phyloP scores from a whole-genome alignment of 64 coral and sea anemone species.

The Actinia equina region DNA sequence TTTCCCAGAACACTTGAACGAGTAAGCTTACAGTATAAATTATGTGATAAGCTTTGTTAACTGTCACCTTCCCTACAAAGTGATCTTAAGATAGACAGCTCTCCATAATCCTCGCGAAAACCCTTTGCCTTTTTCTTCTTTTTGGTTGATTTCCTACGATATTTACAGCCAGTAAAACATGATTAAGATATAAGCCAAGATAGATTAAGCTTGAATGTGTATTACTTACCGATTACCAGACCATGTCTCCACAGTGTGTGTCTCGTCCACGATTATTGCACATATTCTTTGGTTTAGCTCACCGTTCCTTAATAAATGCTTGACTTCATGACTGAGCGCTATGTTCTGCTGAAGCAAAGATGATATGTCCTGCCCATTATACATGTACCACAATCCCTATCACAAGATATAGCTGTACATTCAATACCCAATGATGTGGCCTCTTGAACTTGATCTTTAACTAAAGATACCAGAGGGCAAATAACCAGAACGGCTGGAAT shows the following conservation, averaged over 20 bases:
- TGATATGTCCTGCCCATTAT: too few species aligned
- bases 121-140: neutral
- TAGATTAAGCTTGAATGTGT: neutral
- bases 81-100: slow-evolving; percentile 26
- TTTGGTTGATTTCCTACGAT: neutral
- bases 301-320: too few species aligned
- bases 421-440: neutral
- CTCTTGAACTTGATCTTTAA: slow-evolving; percentile 19
- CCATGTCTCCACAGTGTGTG: slow-evolving; percentile 56
- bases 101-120: slow-evolving; percentile 19
- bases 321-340: too few species aligned
- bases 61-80: slow-evolving; percentile 26
- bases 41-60: neutral
- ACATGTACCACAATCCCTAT: neutral
- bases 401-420: neutral
- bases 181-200: neutral
- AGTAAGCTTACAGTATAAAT: too few species aligned
- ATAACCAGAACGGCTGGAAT: slow-evolving; percentile 13
- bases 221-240: slow-evolving; percentile 42
- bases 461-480: slow-evolving; percentile 21
- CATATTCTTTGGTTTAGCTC: too few species aligned
- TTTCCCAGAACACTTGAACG: too few species aligned
- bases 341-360: too few species aligned
- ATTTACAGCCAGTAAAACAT: too few species aligned
- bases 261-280: slow-evolving; percentile 23